These are phyloP conservation scores for Pyrrhosoma nymphula DNA, from an alignment of 2,888 invertebrate species.

Conservation along the genomic window DNA sequence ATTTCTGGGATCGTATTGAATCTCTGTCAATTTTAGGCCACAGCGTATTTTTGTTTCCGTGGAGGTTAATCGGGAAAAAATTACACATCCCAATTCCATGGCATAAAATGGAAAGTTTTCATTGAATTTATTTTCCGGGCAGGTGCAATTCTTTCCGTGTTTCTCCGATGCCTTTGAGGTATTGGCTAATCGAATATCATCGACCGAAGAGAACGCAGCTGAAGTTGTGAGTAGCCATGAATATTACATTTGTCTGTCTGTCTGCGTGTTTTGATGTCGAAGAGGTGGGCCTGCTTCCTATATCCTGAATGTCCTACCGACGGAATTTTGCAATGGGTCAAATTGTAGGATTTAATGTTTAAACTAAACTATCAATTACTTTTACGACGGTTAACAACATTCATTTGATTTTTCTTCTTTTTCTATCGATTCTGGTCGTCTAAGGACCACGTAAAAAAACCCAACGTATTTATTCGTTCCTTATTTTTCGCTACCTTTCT, in stretches of 20 bases:
- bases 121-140: not conserved
- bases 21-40: not conserved
- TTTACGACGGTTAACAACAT: too few species aligned
- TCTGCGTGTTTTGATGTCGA: not conserved
- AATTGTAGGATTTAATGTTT: too few species aligned
- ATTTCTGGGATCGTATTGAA: not conserved
- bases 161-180: not conserved
- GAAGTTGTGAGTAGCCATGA: not conserved
- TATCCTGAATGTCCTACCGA: too few species aligned
- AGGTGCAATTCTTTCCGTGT: not conserved
- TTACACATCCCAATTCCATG: not conserved
- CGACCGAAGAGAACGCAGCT: not conserved
- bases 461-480: too few species aligned
- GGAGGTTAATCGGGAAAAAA: not conserved
- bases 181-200: not conserved
- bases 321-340: too few species aligned
- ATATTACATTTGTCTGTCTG: not conserved
- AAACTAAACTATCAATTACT: too few species aligned
- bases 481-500: too few species aligned
- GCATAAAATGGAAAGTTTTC: not conserved
- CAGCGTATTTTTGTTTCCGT: not conserved
- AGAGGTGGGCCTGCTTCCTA: not conserved
- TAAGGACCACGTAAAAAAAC: too few species aligned
- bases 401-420: too few species aligned
- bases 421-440: too few species aligned